Evolutionary conservation across 1,140 invertebrate species (phyloP).

Genomic region (Pachypeltis micranthus): DNA sequence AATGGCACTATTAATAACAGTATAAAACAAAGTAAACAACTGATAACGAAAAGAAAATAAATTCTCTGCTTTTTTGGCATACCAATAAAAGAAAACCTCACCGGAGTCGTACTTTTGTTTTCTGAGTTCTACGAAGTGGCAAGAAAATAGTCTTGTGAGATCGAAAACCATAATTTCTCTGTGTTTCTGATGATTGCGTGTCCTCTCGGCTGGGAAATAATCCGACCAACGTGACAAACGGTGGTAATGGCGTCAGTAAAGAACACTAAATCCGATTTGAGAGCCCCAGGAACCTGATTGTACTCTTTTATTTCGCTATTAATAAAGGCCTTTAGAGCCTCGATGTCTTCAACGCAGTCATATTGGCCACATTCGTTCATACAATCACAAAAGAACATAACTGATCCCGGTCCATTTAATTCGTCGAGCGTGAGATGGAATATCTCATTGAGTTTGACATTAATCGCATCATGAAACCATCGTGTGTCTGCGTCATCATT

Average conservation of each 20-base stretch:
- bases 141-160: too few species aligned
- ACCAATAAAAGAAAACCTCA: too few species aligned
- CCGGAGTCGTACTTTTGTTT: too few species aligned
- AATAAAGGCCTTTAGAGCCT: constrained; percentile 48
- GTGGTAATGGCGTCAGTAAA: constrained; percentile 77
- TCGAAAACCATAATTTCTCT: too few species aligned
- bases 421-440: background rate
- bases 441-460: background rate
- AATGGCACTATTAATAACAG: too few species aligned
- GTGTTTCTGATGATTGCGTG: constrained; percentile 69
- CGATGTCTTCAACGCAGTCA: constrained; percentile 57
- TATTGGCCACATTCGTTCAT: constrained; percentile 61
- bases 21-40: too few species aligned
- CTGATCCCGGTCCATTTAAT: background rate
- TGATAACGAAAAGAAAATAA: too few species aligned
- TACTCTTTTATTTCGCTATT: constrained; percentile 61
- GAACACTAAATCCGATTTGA: constrained; percentile 65
- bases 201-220: constrained; percentile 69
- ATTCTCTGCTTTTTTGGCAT: too few species aligned
- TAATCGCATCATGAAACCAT: background rate
- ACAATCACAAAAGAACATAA: background rate
- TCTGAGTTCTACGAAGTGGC: too few species aligned
- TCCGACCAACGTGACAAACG: constrained; percentile 62
- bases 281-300: constrained; percentile 58
- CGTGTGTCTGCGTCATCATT: constrained; percentile 45